phyloP scores from a whole-genome alignment of 2,797 vertebrate species.

The Hipposideros larvatus region DNA sequence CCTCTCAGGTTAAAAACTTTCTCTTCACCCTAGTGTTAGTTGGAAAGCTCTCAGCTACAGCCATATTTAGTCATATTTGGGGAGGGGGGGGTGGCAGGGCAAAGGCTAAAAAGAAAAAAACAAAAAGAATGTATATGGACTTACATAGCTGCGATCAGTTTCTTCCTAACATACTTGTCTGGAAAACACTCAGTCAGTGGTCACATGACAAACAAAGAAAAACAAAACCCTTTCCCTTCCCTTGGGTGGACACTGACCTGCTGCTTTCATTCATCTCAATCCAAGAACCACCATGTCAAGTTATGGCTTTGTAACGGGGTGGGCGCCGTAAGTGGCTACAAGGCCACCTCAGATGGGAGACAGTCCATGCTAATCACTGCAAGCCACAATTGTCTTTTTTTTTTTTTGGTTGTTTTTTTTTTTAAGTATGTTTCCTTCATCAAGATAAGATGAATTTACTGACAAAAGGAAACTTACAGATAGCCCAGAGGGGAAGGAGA shows the following conservation, averaged over 20 bases:
- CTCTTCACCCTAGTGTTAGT: slow-evolving; percentile 56
- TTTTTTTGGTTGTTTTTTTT: not conserved
- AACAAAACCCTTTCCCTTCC: slow-evolving; percentile 62
- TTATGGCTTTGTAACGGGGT: not conserved
- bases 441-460: slow-evolving; percentile 71
- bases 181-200: slow-evolving; percentile 74
- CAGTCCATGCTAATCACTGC: not conserved
- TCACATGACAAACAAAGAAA: slow-evolving; percentile 28
- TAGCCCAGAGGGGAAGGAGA: not conserved
- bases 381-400: slow-evolving; percentile 11
- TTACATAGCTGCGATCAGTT: slow-evolving; percentile 81
- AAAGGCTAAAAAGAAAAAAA: slow-evolving; percentile 26
- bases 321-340: not conserved
- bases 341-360: not conserved
- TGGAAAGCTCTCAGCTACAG: slow-evolving; percentile 67
- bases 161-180: slow-evolving; percentile 72
- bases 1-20: slow-evolving; percentile 76
- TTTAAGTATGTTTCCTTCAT: slow-evolving; percentile 59
- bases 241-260: slow-evolving; percentile 51
- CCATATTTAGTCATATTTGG: slow-evolving; percentile 84
- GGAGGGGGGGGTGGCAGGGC: slow-evolving; percentile 72
- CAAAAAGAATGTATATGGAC: slow-evolving; percentile 59
- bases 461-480: slow-evolving; percentile 56
- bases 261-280: slow-evolving; percentile 74
- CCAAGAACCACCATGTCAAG: slow-evolving; percentile 13